Conservation (phyloP, 2,888 invertebrate genomes). For the Tricholauxania praeusta region DNA sequence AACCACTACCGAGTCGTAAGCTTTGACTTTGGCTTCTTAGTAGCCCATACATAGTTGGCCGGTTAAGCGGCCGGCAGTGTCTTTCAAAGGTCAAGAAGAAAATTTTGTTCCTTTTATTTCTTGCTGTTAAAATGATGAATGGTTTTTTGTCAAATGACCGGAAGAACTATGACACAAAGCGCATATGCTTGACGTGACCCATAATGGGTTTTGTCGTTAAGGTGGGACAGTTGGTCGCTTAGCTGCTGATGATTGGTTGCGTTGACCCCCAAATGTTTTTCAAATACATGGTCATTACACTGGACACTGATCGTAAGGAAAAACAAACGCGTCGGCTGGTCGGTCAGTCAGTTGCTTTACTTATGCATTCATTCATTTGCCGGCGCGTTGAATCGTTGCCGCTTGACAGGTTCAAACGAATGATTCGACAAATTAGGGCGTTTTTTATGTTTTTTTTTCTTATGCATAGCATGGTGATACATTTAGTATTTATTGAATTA, state of each 20-base stretch:
- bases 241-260: neutral
- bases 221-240: neutral
- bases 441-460: no score
- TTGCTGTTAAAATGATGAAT: conserved; percentile 24
- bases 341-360: no score
- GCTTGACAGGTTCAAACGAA: conserved; percentile 1
- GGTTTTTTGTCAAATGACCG: conserved; percentile 11
- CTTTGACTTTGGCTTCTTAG: conserved; percentile 6
- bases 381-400: neutral
- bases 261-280: conserved; percentile 10
- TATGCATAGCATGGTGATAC: no score
- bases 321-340: no score
- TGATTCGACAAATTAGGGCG: conserved; percentile 11
- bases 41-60: neutral
- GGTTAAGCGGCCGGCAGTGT: neutral
- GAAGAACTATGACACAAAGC: conserved; percentile 19
- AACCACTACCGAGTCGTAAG: neutral
- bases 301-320: no score
- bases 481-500: no score
- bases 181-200: conserved; percentile 4
- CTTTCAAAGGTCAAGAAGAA: neutral
- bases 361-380: neutral
- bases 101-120: conserved; percentile 6
- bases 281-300: neutral
- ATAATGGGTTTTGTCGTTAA: neutral